phyloP scores from a whole-genome alignment of 2,113 vertebrate genomes.

The Dasyprocta punctata region DNA sequence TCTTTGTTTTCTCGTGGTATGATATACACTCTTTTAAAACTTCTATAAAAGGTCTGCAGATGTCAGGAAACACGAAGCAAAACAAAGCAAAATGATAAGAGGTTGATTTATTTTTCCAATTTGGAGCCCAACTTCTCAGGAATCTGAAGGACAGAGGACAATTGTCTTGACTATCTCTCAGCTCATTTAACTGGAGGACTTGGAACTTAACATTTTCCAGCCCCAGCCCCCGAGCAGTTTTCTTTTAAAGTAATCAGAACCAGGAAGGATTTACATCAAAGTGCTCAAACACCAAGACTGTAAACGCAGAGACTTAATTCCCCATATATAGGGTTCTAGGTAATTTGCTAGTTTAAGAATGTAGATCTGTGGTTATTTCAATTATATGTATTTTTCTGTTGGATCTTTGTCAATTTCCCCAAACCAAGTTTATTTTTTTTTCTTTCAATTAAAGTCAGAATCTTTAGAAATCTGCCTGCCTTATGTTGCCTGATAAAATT shows the following conservation, averaged over 20 bases:
- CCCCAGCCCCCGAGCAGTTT: neutral
- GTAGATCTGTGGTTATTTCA: neutral
- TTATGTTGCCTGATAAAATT: slow-evolving; percentile 44
- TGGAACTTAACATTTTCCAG: neutral
- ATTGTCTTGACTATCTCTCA: neutral
- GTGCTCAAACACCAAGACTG: neutral
- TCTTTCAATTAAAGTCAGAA: slow-evolving; percentile 31
- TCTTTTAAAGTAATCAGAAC: slow-evolving; percentile 45
- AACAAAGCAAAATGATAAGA: slow-evolving; percentile 17
- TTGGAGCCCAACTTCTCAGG: neutral
- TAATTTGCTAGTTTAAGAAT: slow-evolving; percentile 12
- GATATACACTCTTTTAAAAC: neutral
- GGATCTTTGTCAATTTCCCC: slow-evolving; percentile 25
- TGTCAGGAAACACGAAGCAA: neutral
- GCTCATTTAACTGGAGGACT: neutral
- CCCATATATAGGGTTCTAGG: neutral
- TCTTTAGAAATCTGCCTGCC: slow-evolving; percentile 44
- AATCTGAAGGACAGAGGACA: slow-evolving; percentile 6
- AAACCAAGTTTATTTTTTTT: neutral
- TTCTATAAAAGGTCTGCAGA: neutral
- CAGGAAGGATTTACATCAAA: slow-evolving; percentile 9
- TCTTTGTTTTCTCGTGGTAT: neutral
- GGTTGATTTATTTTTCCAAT: neutral
- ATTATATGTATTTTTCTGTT: slow-evolving; percentile 5
- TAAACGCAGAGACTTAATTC: slow-evolving; percentile 33